Base-by-base conservation (phyloP, 2,797 vertebrate species). In the Rhinatrema bivittatum region DNA sequence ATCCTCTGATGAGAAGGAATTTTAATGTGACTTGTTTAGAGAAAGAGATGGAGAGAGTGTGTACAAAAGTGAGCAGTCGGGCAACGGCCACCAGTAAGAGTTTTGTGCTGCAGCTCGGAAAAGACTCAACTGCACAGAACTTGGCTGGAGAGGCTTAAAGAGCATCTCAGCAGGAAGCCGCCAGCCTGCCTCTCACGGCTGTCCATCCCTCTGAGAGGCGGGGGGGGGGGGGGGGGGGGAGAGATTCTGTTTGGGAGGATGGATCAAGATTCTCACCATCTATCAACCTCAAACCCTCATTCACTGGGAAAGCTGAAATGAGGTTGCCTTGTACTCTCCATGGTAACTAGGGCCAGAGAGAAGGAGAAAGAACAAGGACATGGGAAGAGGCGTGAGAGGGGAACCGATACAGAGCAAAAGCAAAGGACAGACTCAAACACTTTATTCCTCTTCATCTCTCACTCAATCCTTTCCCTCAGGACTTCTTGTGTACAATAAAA, bases 211-310 rank as follows among this genome's bases (percentile, higher is more conserved):
- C 50, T 55, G 63, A 50, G 62, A 73, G 60, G 63, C 53, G 46
- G 68, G 68, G 59, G 67, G 63, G 58, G 70, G 58, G 39, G 62
- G 68, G 48, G 68, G 60, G 61, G 67, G 62, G 55, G 57, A 67
- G 56, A 32, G 41, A 29, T 35, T 20, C 41, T n/a, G n/a, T n/a
- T n/a, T n/a, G n/a, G 34, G 17, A 11, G 30, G 31, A 44, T 39
- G 69, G 68, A 63, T 59, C 59, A 57, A 60, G 60, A 72, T 75
- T 74, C 73, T 76, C 76, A 76, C 73, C 73, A 76, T 76, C 65
- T 66, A 79, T 79, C 71, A 79, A 68, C 65, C 66, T 61, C 68
- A 65, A 68, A 65, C 57, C 56, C 76, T 70, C n/a, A 74, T 75
- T 79, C 69, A 79, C 56, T 26, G 20, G 31, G 60, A 50, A 51